These are phyloP conservation scores for Streblospio benedicti DNA, from an alignment of 1,140 invertebrate genomes.

Conservation along the genomic window DNA sequence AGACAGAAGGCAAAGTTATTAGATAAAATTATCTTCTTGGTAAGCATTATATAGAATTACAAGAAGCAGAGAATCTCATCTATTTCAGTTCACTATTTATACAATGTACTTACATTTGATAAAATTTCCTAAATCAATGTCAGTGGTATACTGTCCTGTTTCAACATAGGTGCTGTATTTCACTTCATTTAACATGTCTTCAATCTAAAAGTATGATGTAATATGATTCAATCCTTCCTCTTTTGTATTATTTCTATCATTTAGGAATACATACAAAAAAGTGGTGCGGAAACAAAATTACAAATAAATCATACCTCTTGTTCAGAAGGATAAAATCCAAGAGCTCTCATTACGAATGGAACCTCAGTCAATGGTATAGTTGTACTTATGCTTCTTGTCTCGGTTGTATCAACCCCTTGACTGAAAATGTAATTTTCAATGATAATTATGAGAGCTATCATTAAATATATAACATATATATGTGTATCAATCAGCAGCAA, in stretches of 20 bases:
- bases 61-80: too few relatives aligned
- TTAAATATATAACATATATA: too few relatives aligned
- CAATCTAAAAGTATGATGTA: conserved; percentile 49
- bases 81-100: too few relatives aligned
- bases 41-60: too few relatives aligned
- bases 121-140: conserved; percentile 62
- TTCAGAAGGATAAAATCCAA: conserved; percentile 64
- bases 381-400: conserved; percentile 51
- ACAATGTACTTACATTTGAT: conserved; percentile 51
- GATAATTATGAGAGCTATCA: neutral
- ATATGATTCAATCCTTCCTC: too few relatives aligned
- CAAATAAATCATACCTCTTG: too few relatives aligned
- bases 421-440: conserved; percentile 41
- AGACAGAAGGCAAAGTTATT: conserved; percentile 6
- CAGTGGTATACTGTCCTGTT: conserved; percentile 48
- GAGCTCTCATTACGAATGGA: conserved; percentile 62
- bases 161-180: conserved; percentile 54
- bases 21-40: neutral
- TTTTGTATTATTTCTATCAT: too few relatives aligned
- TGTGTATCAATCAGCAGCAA: too few relatives aligned
- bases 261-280: too few relatives aligned
- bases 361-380: conserved; percentile 57
- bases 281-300: too few relatives aligned
- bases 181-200: conserved; percentile 60
- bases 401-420: conserved; percentile 58